Evolutionary conservation across 1,140 invertebrate genomes (phyloP), one percentile per base, ranked within the genome.

Genomic region (Stenopsyche tienmushanensis): DNA sequence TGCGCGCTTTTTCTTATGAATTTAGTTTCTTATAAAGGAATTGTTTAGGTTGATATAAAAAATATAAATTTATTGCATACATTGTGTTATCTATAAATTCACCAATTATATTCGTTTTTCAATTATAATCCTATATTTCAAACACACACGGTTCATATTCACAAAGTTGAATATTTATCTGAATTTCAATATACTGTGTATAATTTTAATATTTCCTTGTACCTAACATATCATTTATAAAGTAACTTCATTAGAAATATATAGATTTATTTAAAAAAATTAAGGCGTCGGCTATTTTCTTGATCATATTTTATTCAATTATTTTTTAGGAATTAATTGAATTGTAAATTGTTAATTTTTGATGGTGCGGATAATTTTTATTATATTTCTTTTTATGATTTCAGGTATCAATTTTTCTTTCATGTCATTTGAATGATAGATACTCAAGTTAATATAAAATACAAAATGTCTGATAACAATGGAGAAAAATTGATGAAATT

Each of bases 401-500:
- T 34, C 29, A 34, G 29, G 13, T 34, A 34, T 34, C 29, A 13
- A 5, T 34, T 34, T 34, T 34, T 13, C 5, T 34, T 34, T 5
- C 5, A 5, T 13, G 29, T 34, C 29, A 13, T 7, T 34, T 34
- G n/a, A 34, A 34, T 34, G 13, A 34, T 34, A 34, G 29, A 34
- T 34, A 34, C 5, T 7, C 5, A 13, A 13, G 13, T 34, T 7
- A 34, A 34, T 34, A 34, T 7, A 7, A 34, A 13, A 7, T 7
- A 7, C 29, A 20, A 20, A n/a, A 57, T 57, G 54, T 23, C 26
- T 9, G 54, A 57, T 23, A 42, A 42, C 3, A 42, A 23, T 13
- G 54, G 54, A 1, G 54, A 57, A 1, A 57, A 57, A 21, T 42
- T 57, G 17, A 42, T 57, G 54, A 57, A 57, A 21, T 57, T 57